Percentiles rank a stretch among this genome's conserved stretches.
These are phyloP conservation scores for Pterocles gutturalis DNA, from an alignment of 2,113 vertebrate genomes.

Conservation along the genomic window DNA sequence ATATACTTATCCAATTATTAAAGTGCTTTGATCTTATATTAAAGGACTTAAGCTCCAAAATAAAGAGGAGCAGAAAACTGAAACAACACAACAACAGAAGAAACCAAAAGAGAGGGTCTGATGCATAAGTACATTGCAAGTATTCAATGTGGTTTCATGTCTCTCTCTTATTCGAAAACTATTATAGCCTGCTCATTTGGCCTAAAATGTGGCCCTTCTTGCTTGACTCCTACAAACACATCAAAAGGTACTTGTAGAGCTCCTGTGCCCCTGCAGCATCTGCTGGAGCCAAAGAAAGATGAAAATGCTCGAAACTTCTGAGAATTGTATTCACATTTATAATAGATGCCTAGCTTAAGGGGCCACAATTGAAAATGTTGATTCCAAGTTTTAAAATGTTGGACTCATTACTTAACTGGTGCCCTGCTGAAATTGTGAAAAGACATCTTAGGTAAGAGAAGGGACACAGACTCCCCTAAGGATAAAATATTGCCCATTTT, in stretches of 20 bases:
- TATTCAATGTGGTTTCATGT: constrained; percentile 59
- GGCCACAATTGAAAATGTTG: constrained; percentile 27
- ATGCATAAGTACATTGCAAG: constrained; percentile 60
- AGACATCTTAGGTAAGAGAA: constrained; percentile 37
- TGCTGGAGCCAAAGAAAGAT: constrained; percentile 54
- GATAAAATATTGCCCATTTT: constrained; percentile 34
- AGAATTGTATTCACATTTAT: neutral
- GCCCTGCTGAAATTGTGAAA: neutral
- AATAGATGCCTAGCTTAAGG: constrained; percentile 26
- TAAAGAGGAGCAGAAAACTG: constrained; percentile 62
- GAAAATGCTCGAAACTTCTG: constrained; percentile 21
- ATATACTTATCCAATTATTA: constrained; percentile 72
- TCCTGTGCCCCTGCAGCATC: constrained; percentile 25
- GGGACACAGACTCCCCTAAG: constrained; percentile 12
- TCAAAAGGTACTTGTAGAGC: constrained; percentile 35
- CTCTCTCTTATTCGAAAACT: constrained; percentile 25
- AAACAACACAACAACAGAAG: constrained; percentile 65
- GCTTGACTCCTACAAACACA: constrained; percentile 41
- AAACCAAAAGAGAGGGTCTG: constrained; percentile 63
- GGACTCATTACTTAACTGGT: constrained; percentile 20
- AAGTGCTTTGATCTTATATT: constrained; percentile 69
- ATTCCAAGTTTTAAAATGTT: constrained; percentile 29
- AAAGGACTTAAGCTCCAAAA: constrained; percentile 67
- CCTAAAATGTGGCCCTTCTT: constrained; percentile 45
- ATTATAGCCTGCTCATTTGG: constrained; percentile 39